These are phyloP conservation scores for Atherinomorus stipes DNA, from an alignment of 2,113 vertebrate genomes.

Conservation along the genomic window DNA sequence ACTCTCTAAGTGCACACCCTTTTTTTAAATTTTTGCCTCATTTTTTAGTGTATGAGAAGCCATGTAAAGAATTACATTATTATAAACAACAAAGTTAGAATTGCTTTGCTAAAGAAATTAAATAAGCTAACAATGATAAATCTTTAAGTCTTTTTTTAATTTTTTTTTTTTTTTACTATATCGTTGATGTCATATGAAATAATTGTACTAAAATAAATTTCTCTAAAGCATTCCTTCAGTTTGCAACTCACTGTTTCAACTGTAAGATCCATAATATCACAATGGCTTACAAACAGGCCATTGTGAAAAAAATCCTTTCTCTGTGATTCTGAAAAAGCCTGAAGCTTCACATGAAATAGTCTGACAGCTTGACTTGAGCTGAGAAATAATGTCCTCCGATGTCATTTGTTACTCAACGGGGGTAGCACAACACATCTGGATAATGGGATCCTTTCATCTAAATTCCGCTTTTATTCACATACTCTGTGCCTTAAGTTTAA, in stretches of 20 bases:
- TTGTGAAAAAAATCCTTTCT: conserved; percentile 1
- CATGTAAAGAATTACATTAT: no score
- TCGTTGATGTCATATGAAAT: neutral
- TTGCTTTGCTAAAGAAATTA: no score
- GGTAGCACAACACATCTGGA: conserved; percentile 9
- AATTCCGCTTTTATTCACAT: conserved; percentile 18
- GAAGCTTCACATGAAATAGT: conserved; percentile 21
- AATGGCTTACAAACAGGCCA: conserved; percentile 23
- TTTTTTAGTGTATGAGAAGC: no score
- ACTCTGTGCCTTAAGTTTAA: conserved; percentile 3
- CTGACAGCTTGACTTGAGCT: conserved; percentile 37
- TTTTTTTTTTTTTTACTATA: no score
- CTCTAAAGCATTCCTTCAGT: neutral
- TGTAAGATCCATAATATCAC: neutral
- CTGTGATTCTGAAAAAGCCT: conserved; percentile 12
- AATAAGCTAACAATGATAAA: no score
- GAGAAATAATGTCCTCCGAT: conserved; percentile 32
- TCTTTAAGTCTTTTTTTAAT: no score
- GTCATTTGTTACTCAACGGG: conserved; percentile 26
- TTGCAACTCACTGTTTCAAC: neutral
- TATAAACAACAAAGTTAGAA: no score
- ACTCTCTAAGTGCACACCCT: no score
- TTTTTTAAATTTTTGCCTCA: no score
- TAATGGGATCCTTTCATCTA: conserved; percentile 5
- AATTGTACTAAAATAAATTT: neutral